A percentile compares a stretch with the other conserved stretches of the same genome.
phyloP scores from a whole-genome alignment of 2,888 invertebrate genomes.

The Cataglyphis rosenhaueri region DNA sequence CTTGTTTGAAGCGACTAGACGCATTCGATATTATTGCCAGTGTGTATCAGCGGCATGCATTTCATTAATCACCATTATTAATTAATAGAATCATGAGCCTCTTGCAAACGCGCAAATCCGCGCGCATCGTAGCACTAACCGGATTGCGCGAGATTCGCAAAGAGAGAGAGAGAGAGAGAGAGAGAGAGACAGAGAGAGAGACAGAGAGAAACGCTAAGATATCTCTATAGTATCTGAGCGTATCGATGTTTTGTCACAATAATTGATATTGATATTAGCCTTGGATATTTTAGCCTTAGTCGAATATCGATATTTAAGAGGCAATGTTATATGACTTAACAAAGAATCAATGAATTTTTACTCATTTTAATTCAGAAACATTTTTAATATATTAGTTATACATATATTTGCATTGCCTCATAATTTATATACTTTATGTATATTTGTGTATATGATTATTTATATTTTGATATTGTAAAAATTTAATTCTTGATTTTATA shows the following conservation, averaged over 20 bases:
- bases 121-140: neutral
- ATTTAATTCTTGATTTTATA: constrained; percentile 22
- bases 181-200: too few relatives aligned
- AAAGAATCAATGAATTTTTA: neutral
- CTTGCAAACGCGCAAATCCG: constrained; percentile 23
- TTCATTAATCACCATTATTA: constrained; percentile 45
- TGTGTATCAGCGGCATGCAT: constrained; percentile 25
- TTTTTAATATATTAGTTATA: neutral
- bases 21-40: constrained; percentile 44
- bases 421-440: neutral
- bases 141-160: constrained; percentile 2
- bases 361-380: neutral
- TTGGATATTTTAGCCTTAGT: neutral
- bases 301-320: neutral
- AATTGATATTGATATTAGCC: neutral
- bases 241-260: neutral
- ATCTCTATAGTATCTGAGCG: neutral
- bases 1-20: constrained; percentile 16
- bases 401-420: neutral
- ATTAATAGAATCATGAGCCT: constrained; percentile 45
- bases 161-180: too few relatives aligned
- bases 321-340: neutral
- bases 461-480: constrained; percentile 17
- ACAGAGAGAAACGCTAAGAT: constrained; percentile 10
- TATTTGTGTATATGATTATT: neutral